Conservation (phyloP, 2,797 vertebrate species). For the Fistularia commersonii region DNA sequence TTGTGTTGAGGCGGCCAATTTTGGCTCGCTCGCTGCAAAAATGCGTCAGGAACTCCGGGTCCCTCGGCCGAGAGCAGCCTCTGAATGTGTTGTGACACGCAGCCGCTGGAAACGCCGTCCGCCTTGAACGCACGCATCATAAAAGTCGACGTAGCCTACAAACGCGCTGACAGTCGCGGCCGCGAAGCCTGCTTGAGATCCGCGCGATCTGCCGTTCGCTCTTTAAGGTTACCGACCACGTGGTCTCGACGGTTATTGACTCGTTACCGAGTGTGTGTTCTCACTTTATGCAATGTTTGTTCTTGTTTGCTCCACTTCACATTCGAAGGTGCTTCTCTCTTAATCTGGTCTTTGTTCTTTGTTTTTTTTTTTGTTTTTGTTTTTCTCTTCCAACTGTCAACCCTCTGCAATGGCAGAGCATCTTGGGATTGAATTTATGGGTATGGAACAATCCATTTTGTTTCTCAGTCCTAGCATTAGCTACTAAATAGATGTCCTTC, state of each 20-base stretch:
- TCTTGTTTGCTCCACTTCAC: conserved; percentile 66
- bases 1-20: conserved; percentile 22
- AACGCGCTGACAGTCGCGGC: too few relatives aligned
- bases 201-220: conserved; percentile 28
- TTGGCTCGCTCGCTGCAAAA: too few relatives aligned
- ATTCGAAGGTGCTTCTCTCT: conserved; percentile 76
- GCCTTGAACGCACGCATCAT: too few relatives aligned
- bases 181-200: too few relatives aligned
- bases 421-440: conserved; percentile 99
- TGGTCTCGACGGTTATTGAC: conserved; percentile 35
- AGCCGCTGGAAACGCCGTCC: neutral
- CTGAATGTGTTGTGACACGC: conserved; percentile 24
- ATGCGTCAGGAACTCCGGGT: too few relatives aligned
- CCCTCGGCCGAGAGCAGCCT: conserved; percentile 7
- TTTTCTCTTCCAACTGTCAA: conserved; percentile 69
- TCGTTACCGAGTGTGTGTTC: conserved; percentile 28
- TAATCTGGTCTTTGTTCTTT: conserved; percentile 79
- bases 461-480: conserved; percentile 77
- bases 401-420: conserved; percentile 95
- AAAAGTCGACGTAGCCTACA: too few relatives aligned
- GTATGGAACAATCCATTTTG: conserved; percentile 90
- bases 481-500: conserved; percentile 59
- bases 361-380: conserved; percentile 50
- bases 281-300: conserved; percentile 17
- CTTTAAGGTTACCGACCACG: conserved; percentile 34